phyloP scores from a whole-genome alignment of 2,797 vertebrate genomes.

The Sitta carolinensis region DNA sequence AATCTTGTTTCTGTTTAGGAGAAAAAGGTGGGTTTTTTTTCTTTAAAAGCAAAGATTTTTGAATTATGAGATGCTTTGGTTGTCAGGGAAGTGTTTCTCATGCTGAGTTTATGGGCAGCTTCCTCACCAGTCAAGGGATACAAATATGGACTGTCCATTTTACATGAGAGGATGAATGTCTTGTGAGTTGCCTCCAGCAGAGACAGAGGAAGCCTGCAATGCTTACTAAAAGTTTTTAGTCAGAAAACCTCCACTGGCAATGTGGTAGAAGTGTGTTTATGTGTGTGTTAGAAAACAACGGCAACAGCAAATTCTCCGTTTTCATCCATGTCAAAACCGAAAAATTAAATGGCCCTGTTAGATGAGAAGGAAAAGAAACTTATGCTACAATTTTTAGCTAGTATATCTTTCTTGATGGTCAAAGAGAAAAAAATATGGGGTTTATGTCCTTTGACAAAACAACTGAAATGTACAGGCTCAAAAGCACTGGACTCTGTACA shows the following conservation, averaged over 20 bases:
- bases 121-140: neutral
- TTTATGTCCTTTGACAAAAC: neutral
- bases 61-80: neutral
- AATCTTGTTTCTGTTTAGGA: neutral
- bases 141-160: neutral
- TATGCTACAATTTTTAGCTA: neutral
- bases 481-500: neutral
- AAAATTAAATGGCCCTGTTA: neutral
- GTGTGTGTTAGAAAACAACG: neutral
- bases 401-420: neutral
- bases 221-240: neutral
- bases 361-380: neutral
- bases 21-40: neutral
- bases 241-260: neutral
- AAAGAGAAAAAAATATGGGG: neutral
- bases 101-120: neutral
- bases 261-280: neutral
- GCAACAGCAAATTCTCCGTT: neutral
- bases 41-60: neutral
- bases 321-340: rapidly evolving
- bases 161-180: neutral
- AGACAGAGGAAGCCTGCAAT: neutral
- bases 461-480: neutral
- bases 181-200: neutral
- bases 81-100: neutral